These are phyloP conservation scores for Empidonax alnorum DNA, from an alignment of 2,113 vertebrate genomes.

Conservation along the genomic window DNA sequence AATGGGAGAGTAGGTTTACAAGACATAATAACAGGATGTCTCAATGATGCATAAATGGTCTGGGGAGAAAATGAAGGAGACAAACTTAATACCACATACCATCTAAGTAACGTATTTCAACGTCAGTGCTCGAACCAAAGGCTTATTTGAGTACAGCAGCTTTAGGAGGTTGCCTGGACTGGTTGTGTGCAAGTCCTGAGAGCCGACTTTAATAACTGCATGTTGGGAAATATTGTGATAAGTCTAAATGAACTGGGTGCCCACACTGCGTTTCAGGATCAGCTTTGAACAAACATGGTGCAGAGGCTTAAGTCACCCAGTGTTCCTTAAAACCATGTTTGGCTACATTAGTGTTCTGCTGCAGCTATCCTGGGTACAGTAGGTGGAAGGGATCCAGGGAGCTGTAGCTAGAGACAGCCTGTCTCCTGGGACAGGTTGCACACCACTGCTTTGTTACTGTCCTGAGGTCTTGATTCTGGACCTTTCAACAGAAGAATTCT, in stretches of 20 bases:
- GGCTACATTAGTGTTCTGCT: neutral
- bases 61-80: conserved; percentile 49
- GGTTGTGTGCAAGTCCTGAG: neutral
- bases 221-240: neutral
- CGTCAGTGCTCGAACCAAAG: neutral
- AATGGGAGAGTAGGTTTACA: conserved; percentile 39
- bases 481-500: neutral
- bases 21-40: conserved; percentile 48
- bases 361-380: neutral
- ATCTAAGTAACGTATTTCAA: conserved; percentile 10
- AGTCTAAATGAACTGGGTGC: neutral
- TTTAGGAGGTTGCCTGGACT: neutral
- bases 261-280: neutral
- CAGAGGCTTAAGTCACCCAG: neutral
- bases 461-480: neutral
- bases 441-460: neutral
- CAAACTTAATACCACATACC: neutral
- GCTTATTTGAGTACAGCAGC: neutral
- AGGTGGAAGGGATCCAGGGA: neutral
- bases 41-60: conserved; percentile 16
- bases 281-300: neutral
- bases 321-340: neutral
- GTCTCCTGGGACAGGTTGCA: neutral
- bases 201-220: neutral
- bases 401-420: neutral